Base-by-base conservation (phyloP, 2,113 vertebrate species). In the Stegastes partitus region DNA sequence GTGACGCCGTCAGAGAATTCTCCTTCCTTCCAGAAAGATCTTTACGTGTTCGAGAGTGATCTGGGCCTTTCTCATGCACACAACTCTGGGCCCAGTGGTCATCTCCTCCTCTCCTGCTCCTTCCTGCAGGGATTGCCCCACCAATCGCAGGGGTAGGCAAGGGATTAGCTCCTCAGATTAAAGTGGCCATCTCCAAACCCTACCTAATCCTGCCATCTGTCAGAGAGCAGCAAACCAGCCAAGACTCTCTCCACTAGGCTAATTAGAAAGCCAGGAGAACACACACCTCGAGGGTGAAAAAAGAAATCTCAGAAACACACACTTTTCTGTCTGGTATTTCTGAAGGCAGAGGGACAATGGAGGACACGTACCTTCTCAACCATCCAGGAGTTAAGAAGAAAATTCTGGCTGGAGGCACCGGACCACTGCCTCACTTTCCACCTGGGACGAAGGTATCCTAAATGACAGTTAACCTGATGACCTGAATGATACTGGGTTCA, bases 331-430 rank as follows among this genome's bases (percentile, higher is more conserved):
- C 22, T 47, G 31, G 16, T 51, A n/a, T 18, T 56, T 50, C 57
- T 64, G 10, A 18, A 54, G 37, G 14, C 28, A 26, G 14, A 5
- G 39, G 23, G 1, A 87, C 55, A 72, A 96, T 97, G 96, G 95
- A 96, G 59, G 94, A 96, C 81, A 94, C 89, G 0, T 96, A 95
- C 83, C 90, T 97, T 56, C 89, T 95, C 39, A 94, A 94, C 0
- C 85, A 95, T 82, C 93, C 94, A 47, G 96, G 96, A 11, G 95
- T 97, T 64, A 96, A 74, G 80, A 97, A 97, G 92, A 96, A 94
- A 92, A 97, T 97, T 71, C 91, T 97, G 44, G 89, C 94, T 0
- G 96, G 96, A 89, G 96, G 96, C 19, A 85, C 0, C 8, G 96
- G 96, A 28, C 88, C 92, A 0, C 53, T 97, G 79, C 96, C 96